A percentile compares a stretch with the other conserved stretches of the same genome.
Conservation (phyloP, 2,113 vertebrate species). For the Xenopus laevis region DNA sequence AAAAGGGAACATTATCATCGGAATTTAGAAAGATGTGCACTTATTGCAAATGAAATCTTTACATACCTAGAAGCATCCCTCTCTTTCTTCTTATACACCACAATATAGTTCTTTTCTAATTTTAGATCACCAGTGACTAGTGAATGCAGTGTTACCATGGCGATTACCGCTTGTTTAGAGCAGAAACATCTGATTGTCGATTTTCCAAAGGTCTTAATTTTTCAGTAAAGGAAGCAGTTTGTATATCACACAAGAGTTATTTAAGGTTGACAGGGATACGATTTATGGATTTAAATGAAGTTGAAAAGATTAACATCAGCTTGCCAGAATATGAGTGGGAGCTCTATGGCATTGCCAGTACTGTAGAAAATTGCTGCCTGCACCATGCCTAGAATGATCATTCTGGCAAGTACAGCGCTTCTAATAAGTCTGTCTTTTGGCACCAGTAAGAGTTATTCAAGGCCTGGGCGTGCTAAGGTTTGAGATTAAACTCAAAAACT, state of each 20-base stretch:
- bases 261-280: neutral
- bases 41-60: neutral
- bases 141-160: slow-evolving; percentile 15
- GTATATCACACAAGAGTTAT: neutral
- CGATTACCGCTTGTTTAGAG: slow-evolving; percentile 24
- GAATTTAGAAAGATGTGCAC: too few species aligned
- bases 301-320: too few species aligned
- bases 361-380: too few species aligned
- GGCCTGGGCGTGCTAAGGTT: too few species aligned
- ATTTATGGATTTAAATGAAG: neutral
- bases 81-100: neutral
- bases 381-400: too few species aligned
- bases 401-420: too few species aligned
- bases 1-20: too few species aligned
- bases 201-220: neutral
- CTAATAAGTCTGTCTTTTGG: too few species aligned
- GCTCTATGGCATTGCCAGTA: too few species aligned
- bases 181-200: neutral
- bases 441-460: too few species aligned
- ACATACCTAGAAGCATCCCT: neutral
- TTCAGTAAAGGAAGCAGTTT: neutral
- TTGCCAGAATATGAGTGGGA: too few species aligned
- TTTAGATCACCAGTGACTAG: slow-evolving; percentile 10
- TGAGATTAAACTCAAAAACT: too few species aligned
- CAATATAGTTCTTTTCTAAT: slow-evolving; percentile 3